A percentile compares a stretch with the other conserved stretches of the same genome.
phyloP scores from a whole-genome alignment of 2,888 invertebrate genomes.

The Cosmopolites sordidus region DNA sequence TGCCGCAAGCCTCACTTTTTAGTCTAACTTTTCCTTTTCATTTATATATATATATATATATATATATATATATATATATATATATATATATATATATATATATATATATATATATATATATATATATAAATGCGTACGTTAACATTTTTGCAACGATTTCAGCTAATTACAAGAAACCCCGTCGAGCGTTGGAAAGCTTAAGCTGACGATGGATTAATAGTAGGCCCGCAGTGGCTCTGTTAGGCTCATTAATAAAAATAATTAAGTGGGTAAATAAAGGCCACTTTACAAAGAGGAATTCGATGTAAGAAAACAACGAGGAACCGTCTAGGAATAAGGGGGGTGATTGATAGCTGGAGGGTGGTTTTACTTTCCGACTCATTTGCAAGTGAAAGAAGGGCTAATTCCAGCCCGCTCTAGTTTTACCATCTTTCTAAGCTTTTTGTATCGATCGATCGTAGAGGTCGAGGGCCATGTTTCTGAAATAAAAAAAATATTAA shows the following conservation, averaged over 20 bases:
- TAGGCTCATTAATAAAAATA: conserved; percentile 22
- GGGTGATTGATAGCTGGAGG: conserved; percentile 16
- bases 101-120: too few species aligned
- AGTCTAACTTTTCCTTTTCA: too few species aligned
- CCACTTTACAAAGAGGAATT: conserved; percentile 18
- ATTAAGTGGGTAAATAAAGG: conserved; percentile 23
- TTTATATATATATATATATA: too few species aligned
- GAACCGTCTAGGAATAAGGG: neutral
- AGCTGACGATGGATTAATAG: conserved; percentile 20
- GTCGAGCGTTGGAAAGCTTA: conserved; percentile 1
- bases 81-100: too few species aligned
- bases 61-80: too few species aligned
- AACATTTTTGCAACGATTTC: neutral
- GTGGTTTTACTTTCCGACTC: conserved; percentile 12
- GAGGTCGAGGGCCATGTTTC: too few species aligned
- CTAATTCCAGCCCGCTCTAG: too few species aligned
- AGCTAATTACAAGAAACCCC: neutral
- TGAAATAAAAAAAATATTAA: too few species aligned
- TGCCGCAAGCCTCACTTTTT: too few species aligned
- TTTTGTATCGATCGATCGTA: too few species aligned
- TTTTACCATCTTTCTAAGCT: too few species aligned
- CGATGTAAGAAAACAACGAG: conserved; percentile 18
- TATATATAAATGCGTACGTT: too few species aligned
- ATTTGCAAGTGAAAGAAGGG: conserved; percentile 14
- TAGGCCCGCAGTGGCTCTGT: conserved; percentile 11